phyloP scores from a whole-genome alignment of 2,888 invertebrate genomes.

The Ariolimax columbianus region DNA sequence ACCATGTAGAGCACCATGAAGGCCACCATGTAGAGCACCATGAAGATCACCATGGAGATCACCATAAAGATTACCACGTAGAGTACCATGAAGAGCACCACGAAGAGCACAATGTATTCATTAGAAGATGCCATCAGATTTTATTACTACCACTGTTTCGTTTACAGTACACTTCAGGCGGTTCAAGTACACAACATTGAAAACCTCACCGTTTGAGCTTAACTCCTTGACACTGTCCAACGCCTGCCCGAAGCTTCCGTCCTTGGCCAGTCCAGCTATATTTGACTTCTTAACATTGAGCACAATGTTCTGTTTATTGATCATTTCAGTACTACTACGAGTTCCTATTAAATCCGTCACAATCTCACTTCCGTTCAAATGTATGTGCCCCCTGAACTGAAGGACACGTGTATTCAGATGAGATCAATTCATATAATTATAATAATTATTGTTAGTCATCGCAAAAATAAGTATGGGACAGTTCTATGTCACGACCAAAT shows the following conservation, averaged over 20 bases:
- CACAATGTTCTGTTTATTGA: slow-evolving; percentile 21
- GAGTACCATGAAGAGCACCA: no score
- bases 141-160: background rate
- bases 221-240: slow-evolving; percentile 42
- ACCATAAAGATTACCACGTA: no score
- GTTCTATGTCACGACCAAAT: no score
- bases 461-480: no score
- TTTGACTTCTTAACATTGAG: slow-evolving; percentile 40
- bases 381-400: background rate
- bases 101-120: no score
- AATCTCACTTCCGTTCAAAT: slow-evolving; percentile 29
- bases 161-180: background rate
- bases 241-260: background rate
- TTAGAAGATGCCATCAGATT: no score
- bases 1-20: no score
- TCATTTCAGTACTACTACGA: slow-evolving; percentile 46
- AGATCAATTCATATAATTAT: no score
- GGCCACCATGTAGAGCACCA: no score
- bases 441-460: no score
- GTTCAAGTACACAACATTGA: background rate
- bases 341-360: slow-evolving; percentile 30
- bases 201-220: slow-evolving; percentile 4
- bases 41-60: no score
- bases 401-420: background rate
- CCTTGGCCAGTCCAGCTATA: background rate